Evolutionary conservation across 2,797 vertebrate species (phyloP), one percentile per base, ranked within the genome.

Genomic region (Myotis myotis): DNA sequence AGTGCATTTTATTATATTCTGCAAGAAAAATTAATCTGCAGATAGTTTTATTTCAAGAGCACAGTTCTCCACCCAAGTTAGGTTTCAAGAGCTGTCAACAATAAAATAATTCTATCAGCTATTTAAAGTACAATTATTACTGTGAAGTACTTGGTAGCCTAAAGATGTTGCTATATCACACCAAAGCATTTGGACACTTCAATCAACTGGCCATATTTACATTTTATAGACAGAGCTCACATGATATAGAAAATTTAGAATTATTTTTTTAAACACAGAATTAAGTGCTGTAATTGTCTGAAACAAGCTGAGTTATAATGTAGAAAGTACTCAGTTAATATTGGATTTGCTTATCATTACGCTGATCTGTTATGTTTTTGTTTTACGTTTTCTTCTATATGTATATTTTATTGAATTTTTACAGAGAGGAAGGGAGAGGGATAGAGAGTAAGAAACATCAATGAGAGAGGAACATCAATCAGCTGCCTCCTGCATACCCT

Each of bases 51-150:
- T 95, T 96, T 44, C 12, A 87, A 87, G 41, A 94, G 16, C 84
- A 91, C 68, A 82, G 81, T 95, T 81, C 91, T 91, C 68, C 2
- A 91, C 79, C 53, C 80, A 96, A 97, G 93, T 91, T 96, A 91
- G 53, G 68, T 93, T 95, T 95, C 62, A 88, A 92, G 36, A 68
- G 19, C 84, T 95, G 38, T 94, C 91, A 95, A 96, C 55, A 91
- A 76, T 91, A 95, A 95, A 96, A 81, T 89, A 89, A 95, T 92
- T 92, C 47, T 82, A 89, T 89, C 33, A 95, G 76, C 86, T 95
- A 89, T 96, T 96, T 96, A 93, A 94, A 96, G 91, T 71, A 84
- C 55, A 95, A 22, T 95, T 95, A 91, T 95, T 92, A 88, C 17
- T 94, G 47, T 87, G 80, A 96, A 87, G 12, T 80, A 84, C n/a